Base-by-base conservation (phyloP, 2,888 invertebrate genomes). In the Oligia fasciuncula region DNA sequence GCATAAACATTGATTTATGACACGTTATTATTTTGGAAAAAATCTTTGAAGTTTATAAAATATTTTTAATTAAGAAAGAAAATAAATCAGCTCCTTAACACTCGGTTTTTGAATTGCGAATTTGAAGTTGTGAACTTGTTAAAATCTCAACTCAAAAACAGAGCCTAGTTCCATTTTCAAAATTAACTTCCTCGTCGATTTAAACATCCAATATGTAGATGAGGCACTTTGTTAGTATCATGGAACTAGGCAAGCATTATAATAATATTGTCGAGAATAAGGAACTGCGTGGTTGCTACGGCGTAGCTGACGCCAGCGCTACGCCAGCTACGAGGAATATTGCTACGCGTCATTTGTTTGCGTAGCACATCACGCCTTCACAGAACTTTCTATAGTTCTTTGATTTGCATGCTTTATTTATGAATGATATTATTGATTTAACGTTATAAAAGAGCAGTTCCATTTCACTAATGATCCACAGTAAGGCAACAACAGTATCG, bases 1-100 rank as follows among this genome's bases (percentile, higher is more conserved):
- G 86, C 90, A 91, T 92, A 92, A 90, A 91, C 91, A 90, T 89
- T 92, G 92, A 93, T 93, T 92, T 92, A 93, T 86, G 88, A 79
- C 81, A 79, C 73, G 87, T 87, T 76, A 79, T 81, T 80, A 83
- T 85, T 73, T 67, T 46, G 60, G 54, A 46, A 67, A 62, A 72
- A 62, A n/a, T 23, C 3, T 35, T 71, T 46, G 9, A 13, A 9
- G 29, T 29, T 29, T 29, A 29, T 29, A 29, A 29, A 29, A 29
- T 13, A 49, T 54, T 57, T 71, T 67, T n/a, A 63, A n/a, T 75
- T 5, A 60, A 62, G 6, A 49, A 65, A 49, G 5, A 19, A 75
- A 0, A 35, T 4, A 75, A 6, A 11, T 13, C 11, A 13, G 13
- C 19, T 40, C 8, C 4, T 14, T 29, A 14, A 8, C 11, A 65